A percentile compares a stretch with the other conserved stretches of the same genome.
Conservation (phyloP, 2,797 vertebrate species). For the Urosaurus nigricauda region DNA sequence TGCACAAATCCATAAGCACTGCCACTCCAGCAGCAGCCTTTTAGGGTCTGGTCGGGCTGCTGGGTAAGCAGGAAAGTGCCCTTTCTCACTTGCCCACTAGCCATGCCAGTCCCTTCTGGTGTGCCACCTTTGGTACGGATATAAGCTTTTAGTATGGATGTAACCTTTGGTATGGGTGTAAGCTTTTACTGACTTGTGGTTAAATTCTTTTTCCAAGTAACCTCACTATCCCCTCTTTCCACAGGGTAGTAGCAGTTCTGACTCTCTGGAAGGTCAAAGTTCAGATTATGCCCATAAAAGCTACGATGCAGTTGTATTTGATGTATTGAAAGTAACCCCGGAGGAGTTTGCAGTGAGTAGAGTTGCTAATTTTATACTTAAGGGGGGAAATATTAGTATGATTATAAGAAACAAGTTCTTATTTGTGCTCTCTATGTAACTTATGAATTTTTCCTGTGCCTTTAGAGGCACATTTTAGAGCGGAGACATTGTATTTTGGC, state of each 20-base stretch:
- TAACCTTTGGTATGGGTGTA: too few species aligned
- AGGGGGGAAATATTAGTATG: slow-evolving; percentile 18
- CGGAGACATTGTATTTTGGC: too few species aligned
- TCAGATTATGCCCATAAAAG: slow-evolving; percentile 93
- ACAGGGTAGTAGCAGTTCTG: slow-evolving; percentile 93
- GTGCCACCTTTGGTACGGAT: too few species aligned
- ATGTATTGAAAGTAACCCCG: slow-evolving; percentile 96
- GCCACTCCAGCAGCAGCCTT: too few species aligned
- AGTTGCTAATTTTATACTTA: slow-evolving; percentile 39
- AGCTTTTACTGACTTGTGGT: background rate
- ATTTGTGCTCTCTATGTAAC: background rate
- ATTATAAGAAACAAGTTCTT: slow-evolving; percentile 9
- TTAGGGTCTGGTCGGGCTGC: too few species aligned
- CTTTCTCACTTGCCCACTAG: too few species aligned
- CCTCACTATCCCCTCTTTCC: slow-evolving; percentile 32
- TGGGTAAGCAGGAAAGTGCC: too few species aligned
- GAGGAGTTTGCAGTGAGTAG: slow-evolving; percentile 96
- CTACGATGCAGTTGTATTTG: slow-evolving; percentile 95
- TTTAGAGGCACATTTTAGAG: too few species aligned
- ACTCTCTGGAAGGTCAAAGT: slow-evolving; percentile 92
- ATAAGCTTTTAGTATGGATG: too few species aligned
- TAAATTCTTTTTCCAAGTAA: slow-evolving; percentile 44
- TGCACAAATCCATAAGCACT: too few species aligned
- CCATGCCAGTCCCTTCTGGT: too few species aligned
- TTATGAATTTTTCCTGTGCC: too few species aligned